Percentiles rank a stretch among this genome's conserved stretches.
Conservation (phyloP, 2,888 invertebrate genomes). For the Vanessa cardui region DNA sequence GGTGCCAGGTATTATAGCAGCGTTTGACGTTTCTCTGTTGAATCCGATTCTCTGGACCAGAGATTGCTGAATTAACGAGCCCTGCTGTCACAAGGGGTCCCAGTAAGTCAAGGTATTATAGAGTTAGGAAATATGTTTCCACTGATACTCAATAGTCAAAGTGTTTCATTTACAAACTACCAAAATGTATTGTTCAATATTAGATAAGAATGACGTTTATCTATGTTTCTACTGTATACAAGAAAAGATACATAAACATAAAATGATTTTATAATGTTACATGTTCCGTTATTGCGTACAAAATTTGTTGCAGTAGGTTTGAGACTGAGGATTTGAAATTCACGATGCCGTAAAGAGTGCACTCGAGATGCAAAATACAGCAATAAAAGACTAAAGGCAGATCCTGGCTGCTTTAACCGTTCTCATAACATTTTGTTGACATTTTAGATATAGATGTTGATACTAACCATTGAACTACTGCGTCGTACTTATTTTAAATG, state of each 20-base stretch:
- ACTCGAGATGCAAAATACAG: slow-evolving; percentile 61
- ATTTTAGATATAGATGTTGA: slow-evolving; percentile 55
- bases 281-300: slow-evolving; percentile 11
- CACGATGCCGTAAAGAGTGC: slow-evolving; percentile 41
- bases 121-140: too few species aligned
- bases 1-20: too few species aligned
- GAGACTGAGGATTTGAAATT: slow-evolving; percentile 24
- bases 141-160: too few species aligned
- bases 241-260: neutral
- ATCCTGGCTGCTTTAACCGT: slow-evolving; percentile 57
- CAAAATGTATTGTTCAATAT: too few species aligned
- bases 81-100: too few species aligned
- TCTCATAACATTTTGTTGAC: slow-evolving; percentile 70
- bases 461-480: slow-evolving; percentile 18
- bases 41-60: too few species aligned
- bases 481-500: neutral
- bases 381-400: slow-evolving; percentile 58
- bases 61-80: too few species aligned
- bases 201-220: too few species aligned
- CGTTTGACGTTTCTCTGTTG: too few species aligned
- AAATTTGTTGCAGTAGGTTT: slow-evolving; percentile 23
- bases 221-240: neutral
- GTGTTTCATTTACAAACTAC: too few species aligned
- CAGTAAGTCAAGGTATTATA: too few species aligned
- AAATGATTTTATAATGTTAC: slow-evolving; percentile 1